A percentile compares a stretch with the other conserved stretches of the same genome.
Conservation (phyloP, 2,888 invertebrate species). For the Volucella zonaria region DNA sequence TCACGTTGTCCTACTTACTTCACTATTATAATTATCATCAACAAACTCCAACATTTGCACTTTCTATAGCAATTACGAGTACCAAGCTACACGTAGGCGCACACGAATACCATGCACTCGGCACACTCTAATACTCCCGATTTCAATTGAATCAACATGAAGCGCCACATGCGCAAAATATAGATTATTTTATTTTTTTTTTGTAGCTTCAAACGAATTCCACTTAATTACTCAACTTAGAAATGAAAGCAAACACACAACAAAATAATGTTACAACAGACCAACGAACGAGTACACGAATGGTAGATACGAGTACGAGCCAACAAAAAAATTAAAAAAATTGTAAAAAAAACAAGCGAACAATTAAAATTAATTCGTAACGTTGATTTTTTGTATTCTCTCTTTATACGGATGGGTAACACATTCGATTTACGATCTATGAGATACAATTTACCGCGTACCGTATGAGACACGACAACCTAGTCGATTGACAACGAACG, state of each 20-base stretch:
- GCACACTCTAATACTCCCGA: slow-evolving; percentile 65
- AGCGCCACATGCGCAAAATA: slow-evolving; percentile 57
- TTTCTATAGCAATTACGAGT: slow-evolving; percentile 64
- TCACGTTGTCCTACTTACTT: slow-evolving; percentile 70
- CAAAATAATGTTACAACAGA: slow-evolving; percentile 59
- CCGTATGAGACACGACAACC: slow-evolving; percentile 43
- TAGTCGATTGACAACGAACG: slow-evolving; percentile 41
- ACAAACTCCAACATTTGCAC: slow-evolving; percentile 70
- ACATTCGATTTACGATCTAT: slow-evolving; percentile 17
- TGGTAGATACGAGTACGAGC: too few species aligned
- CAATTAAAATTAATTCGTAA: slow-evolving; percentile 67
- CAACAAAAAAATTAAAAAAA: neutral
- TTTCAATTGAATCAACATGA: slow-evolving; percentile 64
- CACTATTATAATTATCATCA: slow-evolving; percentile 51
- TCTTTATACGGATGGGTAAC: slow-evolving; percentile 20
- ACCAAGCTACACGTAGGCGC: too few species aligned
- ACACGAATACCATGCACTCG: slow-evolving; percentile 17
- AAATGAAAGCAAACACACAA: slow-evolving; percentile 58
- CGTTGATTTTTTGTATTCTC: slow-evolving; percentile 15
- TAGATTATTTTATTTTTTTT: neutral
- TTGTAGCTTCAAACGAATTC: slow-evolving; percentile 41
- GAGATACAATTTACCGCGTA: slow-evolving; percentile 12
- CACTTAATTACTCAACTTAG: slow-evolving; percentile 69
- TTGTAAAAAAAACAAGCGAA: slow-evolving; percentile 21
- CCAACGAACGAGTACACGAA: slow-evolving; percentile 20